Percentiles rank a stretch among this genome's conserved stretches.
Conservation (phyloP, 2,888 invertebrate genomes). For the Thecocarcelia acutangulata region DNA sequence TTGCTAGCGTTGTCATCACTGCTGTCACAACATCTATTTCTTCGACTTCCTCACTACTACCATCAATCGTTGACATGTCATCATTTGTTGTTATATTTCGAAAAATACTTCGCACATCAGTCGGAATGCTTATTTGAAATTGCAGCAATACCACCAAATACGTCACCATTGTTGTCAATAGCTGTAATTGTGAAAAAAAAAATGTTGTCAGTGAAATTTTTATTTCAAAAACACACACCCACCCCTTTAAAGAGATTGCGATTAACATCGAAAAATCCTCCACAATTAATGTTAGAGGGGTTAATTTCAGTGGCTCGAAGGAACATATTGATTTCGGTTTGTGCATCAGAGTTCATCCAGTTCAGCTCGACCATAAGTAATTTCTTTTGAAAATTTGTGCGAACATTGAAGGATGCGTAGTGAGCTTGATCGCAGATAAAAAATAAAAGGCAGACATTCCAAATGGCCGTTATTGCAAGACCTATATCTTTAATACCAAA, state of each 20-base stretch:
- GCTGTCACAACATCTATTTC: slow-evolving; percentile 71
- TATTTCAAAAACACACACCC: slow-evolving; percentile 17
- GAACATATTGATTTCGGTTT: slow-evolving; percentile 90
- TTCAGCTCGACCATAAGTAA: slow-evolving; percentile 87
- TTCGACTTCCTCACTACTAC: slow-evolving; percentile 73
- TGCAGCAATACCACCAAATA: slow-evolving; percentile 88
- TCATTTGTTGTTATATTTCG: slow-evolving; percentile 70
- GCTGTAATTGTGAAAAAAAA: slow-evolving; percentile 78
- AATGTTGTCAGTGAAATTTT: neutral
- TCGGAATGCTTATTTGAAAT: slow-evolving; percentile 89
- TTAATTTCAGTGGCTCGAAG: slow-evolving; percentile 89
- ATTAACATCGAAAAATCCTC: slow-evolving; percentile 88
- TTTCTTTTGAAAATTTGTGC: slow-evolving; percentile 88
- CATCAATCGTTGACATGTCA: slow-evolving; percentile 69
- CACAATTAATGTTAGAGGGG: slow-evolving; percentile 87
- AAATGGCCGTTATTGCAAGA: slow-evolving; percentile 85
- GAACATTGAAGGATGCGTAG: slow-evolving; percentile 87
- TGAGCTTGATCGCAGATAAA: slow-evolving; percentile 89
- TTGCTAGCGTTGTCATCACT: slow-evolving; percentile 44
- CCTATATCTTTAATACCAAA: slow-evolving; percentile 88
- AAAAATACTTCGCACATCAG: slow-evolving; percentile 78
- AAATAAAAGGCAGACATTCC: slow-evolving; percentile 86
- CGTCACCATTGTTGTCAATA: slow-evolving; percentile 89
- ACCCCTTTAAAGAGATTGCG: slow-evolving; percentile 88
- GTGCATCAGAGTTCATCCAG: slow-evolving; percentile 89